These are phyloP conservation scores for Andrena haemorrhoa DNA, from an alignment of 2,888 invertebrate species.

Conservation along the genomic window DNA sequence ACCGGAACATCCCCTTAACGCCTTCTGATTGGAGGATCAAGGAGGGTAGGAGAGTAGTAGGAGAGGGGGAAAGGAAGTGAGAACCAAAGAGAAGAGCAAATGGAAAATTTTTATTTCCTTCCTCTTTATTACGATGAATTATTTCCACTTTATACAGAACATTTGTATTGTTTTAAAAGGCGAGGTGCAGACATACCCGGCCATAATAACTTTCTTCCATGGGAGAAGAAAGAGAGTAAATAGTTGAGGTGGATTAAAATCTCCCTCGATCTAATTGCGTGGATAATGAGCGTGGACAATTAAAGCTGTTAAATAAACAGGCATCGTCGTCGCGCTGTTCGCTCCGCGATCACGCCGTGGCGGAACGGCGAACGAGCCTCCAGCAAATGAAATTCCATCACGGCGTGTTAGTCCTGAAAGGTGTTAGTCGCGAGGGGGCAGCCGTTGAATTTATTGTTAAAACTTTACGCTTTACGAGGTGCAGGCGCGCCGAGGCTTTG, in stretches of 20 bases:
- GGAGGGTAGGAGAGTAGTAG: not conserved
- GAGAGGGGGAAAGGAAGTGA: no score
- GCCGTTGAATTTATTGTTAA: conserved; percentile 25
- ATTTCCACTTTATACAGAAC: no score
- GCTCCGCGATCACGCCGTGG: not conserved
- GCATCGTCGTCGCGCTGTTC: not conserved
- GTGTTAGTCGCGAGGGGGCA: no score
- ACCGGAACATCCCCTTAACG: no score
- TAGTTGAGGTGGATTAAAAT: conserved; percentile 37
- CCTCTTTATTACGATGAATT: no score
- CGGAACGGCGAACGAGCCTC: not conserved
- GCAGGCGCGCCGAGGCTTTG: not conserved
- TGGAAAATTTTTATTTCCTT: no score
- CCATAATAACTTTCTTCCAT: no score
- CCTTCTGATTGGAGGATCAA: no score
- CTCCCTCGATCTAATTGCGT: conserved; percentile 43
- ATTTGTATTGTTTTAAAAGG: no score
- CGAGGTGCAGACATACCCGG: no score
- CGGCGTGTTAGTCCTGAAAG: not conserved
- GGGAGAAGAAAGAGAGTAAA: not conserved
- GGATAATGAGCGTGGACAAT: conserved; percentile 52
- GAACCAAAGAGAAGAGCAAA: no score
- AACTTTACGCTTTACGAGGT: conserved; percentile 6
- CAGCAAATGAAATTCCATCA: conserved; percentile 38
- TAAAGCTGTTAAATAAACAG: conserved; percentile 47